Evolutionary conservation across 1,140 invertebrate species (phyloP).

Genomic region (Pantala flavescens): DNA sequence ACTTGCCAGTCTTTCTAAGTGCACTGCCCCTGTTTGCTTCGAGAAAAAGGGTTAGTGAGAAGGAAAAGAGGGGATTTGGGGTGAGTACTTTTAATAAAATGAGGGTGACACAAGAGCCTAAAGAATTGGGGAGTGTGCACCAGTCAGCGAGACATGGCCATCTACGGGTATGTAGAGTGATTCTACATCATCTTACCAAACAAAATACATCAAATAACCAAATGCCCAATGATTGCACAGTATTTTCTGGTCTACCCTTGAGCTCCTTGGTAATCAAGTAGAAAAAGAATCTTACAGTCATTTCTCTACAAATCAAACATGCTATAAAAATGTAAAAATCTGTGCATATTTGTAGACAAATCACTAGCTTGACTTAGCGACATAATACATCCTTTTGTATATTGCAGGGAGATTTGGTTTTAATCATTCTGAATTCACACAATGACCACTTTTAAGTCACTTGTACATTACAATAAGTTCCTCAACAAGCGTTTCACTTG

Average conservation of each 20-base stretch:
- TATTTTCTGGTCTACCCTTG: constrained; percentile 1
- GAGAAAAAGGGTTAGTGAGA: no score
- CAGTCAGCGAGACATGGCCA: neutral
- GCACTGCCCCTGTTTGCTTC: neutral
- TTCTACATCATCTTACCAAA: constrained; percentile 6
- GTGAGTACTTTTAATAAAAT: no score
- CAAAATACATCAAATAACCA: constrained; percentile 16
- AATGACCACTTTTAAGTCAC: constrained; percentile 16
- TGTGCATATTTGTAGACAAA: constrained; percentile 23
- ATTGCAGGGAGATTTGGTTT: constrained; percentile 20
- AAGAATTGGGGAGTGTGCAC: neutral
- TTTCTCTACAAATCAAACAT: constrained; percentile 23
- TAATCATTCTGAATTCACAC: constrained; percentile 11
- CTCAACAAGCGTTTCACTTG: neutral
- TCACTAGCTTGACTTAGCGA: constrained; percentile 22
- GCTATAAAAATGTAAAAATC: constrained; percentile 25
- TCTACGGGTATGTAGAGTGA: constrained; percentile 11
- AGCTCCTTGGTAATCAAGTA: constrained; percentile 18
- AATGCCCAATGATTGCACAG: constrained; percentile 8
- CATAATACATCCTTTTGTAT: constrained; percentile 17
- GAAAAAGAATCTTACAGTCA: constrained; percentile 21
- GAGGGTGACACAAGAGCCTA: neutral
- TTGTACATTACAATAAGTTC: neutral
- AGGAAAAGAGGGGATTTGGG: no score
- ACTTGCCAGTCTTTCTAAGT: constrained; percentile 5